Evolutionary conservation across 2,797 vertebrate genomes (phyloP).

Genomic region (Cirrhinus mrigala): DNA sequence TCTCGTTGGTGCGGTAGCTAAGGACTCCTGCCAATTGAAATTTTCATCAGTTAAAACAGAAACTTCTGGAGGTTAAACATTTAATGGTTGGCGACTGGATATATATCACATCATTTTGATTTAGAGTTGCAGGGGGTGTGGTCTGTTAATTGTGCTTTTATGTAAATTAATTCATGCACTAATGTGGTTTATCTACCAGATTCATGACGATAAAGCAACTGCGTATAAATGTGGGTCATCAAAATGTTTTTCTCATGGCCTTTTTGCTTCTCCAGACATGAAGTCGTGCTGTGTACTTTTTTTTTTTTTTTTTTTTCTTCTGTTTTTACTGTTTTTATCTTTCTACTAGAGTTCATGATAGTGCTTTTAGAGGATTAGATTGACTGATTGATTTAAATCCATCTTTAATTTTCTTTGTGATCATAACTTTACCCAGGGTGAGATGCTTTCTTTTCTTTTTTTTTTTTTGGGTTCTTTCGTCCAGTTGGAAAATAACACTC

Average conservation of each 20-base stretch:
- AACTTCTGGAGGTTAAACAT: neutral
- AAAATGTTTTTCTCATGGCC: constrained; percentile 24
- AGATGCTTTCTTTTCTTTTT: constrained; percentile 63
- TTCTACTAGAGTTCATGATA: constrained; percentile 67
- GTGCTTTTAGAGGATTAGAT: constrained; percentile 70
- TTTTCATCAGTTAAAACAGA: neutral
- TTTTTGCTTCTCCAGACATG: constrained; percentile 34
- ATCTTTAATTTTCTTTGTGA: constrained; percentile 77
- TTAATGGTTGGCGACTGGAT: neutral
- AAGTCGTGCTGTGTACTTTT: constrained; percentile 64
- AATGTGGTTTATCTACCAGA: constrained; percentile 36
- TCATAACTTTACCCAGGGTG: constrained; percentile 83
- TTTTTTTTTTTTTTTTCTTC: constrained; percentile 63
- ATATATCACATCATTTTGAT: neutral
- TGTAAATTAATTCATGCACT: constrained; percentile 50
- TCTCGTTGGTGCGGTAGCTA: neutral
- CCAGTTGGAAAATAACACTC: constrained; percentile 79
- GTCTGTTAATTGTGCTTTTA: constrained; percentile 31
- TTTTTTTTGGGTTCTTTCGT: constrained; percentile 61
- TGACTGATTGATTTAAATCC: constrained; percentile 71
- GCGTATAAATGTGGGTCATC: constrained; percentile 3
- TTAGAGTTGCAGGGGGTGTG: neutral
- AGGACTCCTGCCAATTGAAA: neutral
- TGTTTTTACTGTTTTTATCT: constrained; percentile 61
- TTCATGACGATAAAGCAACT: constrained; percentile 29